Conservation (phyloP, 1,140 invertebrate species). For the Bombus picipes region DNA sequence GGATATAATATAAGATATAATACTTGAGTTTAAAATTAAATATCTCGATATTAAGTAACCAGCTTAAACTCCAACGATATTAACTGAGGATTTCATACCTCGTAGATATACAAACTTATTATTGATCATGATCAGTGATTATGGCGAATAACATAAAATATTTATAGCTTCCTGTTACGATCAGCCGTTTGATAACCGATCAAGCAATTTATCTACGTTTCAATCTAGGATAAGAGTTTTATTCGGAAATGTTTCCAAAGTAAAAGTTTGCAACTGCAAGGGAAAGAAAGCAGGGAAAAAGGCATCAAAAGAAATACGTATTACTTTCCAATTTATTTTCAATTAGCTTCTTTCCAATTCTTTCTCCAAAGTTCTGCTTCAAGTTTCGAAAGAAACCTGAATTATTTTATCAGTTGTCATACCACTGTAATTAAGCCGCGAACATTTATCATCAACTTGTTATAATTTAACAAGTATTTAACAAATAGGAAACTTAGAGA, state of each 20-base stretch:
- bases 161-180: not conserved
- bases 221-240: not conserved
- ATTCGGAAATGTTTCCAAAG: not conserved
- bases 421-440: not conserved
- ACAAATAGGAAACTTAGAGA: no score
- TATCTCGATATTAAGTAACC: no score
- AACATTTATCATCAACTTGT: not conserved
- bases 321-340: slow-evolving; percentile 24
- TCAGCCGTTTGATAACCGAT: not conserved
- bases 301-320: not conserved
- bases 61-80: no score
- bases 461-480: no score
- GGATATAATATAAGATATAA: no score
- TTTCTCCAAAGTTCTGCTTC: not conserved
- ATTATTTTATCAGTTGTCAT: slow-evolving; percentile 3
- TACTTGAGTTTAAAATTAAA: no score
- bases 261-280: not conserved
- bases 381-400: not conserved
- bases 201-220: slow-evolving; percentile 10
- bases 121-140: not conserved
- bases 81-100: not conserved
- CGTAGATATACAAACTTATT: not conserved
- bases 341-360: slow-evolving; percentile 24
- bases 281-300: not conserved
- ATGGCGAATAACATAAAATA: not conserved